phyloP scores from a whole-genome alignment of 2,888 invertebrate genomes.

The Julus scanicus region DNA sequence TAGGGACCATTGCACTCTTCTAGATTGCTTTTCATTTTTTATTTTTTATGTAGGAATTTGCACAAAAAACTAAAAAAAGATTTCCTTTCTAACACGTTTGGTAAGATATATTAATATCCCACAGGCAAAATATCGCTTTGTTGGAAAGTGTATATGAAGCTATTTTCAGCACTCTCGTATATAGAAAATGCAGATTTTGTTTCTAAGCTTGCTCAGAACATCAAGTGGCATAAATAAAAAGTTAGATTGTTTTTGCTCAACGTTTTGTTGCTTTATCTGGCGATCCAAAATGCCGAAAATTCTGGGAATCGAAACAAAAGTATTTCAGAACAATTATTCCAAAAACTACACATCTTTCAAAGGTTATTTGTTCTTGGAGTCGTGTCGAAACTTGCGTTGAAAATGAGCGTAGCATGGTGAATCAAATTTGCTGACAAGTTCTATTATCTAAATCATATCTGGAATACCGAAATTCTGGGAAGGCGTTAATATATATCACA shows the following conservation, averaged over 20 bases:
- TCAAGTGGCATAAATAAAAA: neutral
- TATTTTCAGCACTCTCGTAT: neutral
- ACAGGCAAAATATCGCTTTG: slow-evolving; percentile 3
- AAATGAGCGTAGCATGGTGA: neutral
- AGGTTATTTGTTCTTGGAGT: neutral
- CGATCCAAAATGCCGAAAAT: neutral
- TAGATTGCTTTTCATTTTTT: neutral
- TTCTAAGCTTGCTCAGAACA: neutral
- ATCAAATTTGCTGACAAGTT: neutral
- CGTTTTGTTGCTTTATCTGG: neutral
- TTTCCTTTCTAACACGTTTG: neutral
- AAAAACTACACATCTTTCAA: neutral
- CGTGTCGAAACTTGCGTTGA: neutral
- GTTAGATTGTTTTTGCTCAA: neutral
- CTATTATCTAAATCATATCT: neutral
- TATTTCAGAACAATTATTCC: neutral
- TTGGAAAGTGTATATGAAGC: neutral
- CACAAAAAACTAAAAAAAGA: neutral
- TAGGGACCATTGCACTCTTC: neutral
- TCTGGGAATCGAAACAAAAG: neutral
- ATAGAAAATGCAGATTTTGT: slow-evolving; percentile 15
- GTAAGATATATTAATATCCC: slow-evolving; percentile 13
- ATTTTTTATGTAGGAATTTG: neutral
- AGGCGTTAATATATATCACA: too few relatives aligned
- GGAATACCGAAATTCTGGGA: neutral